A percentile compares a stretch with the other conserved stretches of the same genome.
These are phyloP conservation scores for Epinephelus cyanopodus DNA, from an alignment of 2,113 vertebrate genomes.

Conservation along the genomic window DNA sequence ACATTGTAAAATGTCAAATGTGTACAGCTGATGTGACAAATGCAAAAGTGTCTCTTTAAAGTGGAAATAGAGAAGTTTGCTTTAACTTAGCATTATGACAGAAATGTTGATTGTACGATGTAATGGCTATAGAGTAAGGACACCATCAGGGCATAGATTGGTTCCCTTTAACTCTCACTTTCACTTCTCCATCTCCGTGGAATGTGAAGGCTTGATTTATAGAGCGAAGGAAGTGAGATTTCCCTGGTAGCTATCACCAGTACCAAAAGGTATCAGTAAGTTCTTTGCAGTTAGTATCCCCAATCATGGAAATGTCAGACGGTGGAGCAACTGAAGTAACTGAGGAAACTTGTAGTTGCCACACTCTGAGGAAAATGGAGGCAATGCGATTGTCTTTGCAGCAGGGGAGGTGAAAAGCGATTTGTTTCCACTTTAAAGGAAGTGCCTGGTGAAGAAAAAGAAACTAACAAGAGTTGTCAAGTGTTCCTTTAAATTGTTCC, in stretches of 20 bases:
- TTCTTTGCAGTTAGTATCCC: too few relatives aligned
- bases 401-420: too few relatives aligned
- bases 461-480: slow-evolving; percentile 4
- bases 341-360: too few relatives aligned
- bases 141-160: background rate
- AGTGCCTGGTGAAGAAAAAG: background rate
- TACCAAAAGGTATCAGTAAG: too few relatives aligned
- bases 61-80: background rate
- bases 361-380: too few relatives aligned
- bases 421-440: background rate
- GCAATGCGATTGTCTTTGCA: too few relatives aligned
- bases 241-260: too few relatives aligned
- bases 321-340: too few relatives aligned
- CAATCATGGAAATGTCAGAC: too few relatives aligned
- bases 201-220: too few relatives aligned
- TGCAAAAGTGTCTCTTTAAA: background rate
- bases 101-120: background rate
- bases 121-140: background rate
- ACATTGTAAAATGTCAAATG: slow-evolving; percentile 30
- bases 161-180: background rate
- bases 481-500: slow-evolving; percentile 18
- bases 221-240: too few relatives aligned
- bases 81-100: background rate
- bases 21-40: slow-evolving; percentile 14
- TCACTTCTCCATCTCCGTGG: background rate